Conservation (phyloP, 2,888 invertebrate genomes). For the Palloptera scutellata region DNA sequence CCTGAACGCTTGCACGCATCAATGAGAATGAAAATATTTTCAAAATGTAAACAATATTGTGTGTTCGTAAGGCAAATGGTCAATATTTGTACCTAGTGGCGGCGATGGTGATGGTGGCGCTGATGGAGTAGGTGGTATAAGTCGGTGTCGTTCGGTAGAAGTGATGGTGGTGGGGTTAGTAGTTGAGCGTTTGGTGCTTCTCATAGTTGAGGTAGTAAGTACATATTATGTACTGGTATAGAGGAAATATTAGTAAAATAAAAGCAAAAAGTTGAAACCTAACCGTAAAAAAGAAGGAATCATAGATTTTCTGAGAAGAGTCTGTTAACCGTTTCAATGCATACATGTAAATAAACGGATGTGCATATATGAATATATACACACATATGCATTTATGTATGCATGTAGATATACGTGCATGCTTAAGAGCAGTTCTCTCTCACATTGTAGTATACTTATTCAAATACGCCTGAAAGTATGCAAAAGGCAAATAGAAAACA, state of each 20-base stretch:
- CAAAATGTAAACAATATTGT: slow-evolving; percentile 51
- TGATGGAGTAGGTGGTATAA: no score
- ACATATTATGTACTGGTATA: no score
- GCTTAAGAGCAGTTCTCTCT: not conserved
- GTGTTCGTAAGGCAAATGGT: slow-evolving; percentile 57
- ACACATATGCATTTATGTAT: slow-evolving; percentile 5
- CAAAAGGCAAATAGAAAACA: not conserved
- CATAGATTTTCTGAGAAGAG: slow-evolving; percentile 23
- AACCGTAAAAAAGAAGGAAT: not conserved
- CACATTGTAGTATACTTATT: not conserved
- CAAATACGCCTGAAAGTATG: not conserved
- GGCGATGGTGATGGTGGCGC: no score
- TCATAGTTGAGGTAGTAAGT: no score
- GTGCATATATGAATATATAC: slow-evolving; percentile 41
- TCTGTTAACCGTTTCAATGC: slow-evolving; percentile 31
- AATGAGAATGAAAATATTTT: slow-evolving; percentile 55
- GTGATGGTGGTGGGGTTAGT: no score
- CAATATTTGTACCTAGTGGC: slow-evolving; percentile 54
- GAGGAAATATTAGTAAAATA: no score
- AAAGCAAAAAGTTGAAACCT: no score
- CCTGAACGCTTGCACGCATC: slow-evolving; percentile 8
- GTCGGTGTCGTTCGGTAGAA: no score
- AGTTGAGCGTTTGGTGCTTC: no score
- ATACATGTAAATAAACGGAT: not conserved
- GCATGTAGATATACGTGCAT: slow-evolving; percentile 17